A percentile compares a stretch with the other conserved stretches of the same genome.
Evolutionary conservation across 2,113 vertebrate genomes (phyloP).

Genomic region (Aptenodytes patagonicus): DNA sequence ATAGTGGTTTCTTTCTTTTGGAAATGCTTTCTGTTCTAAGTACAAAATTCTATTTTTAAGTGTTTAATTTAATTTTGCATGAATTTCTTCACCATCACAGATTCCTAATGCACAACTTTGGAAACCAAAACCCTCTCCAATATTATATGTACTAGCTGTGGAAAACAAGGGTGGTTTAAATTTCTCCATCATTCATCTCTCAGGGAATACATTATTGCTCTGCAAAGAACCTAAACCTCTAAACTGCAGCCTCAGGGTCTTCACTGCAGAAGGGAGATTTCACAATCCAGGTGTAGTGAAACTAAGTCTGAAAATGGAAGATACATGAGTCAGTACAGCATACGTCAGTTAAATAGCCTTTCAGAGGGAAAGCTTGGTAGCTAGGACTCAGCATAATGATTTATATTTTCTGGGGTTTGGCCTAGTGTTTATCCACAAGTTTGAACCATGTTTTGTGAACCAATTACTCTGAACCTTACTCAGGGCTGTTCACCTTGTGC

Average conservation of each 20-base stretch:
- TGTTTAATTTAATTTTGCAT: background rate
- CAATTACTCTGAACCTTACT: background rate
- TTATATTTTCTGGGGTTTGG: background rate
- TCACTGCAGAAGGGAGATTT: background rate
- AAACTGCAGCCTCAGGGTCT: background rate
- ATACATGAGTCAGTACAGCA: background rate
- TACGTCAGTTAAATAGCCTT: background rate
- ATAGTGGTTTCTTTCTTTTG: background rate
- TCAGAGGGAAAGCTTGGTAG: background rate
- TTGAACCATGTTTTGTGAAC: background rate
- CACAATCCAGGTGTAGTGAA: background rate
- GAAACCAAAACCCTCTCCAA: background rate
- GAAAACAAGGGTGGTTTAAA: background rate
- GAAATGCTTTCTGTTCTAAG: background rate
- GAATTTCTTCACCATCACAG: background rate
- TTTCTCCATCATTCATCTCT: background rate
- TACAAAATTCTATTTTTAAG: background rate
- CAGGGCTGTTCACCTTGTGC: background rate
- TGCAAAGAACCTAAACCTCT: background rate
- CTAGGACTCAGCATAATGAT: rapidly evolving
- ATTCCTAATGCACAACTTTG: background rate
- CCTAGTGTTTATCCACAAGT: background rate
- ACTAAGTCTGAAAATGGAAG: background rate
- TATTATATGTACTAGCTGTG: background rate
- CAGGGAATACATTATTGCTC: background rate